These are phyloP conservation scores for Callyntrura guangdongensis DNA, from an alignment of 2,888 invertebrate genomes.

Conservation along the genomic window DNA sequence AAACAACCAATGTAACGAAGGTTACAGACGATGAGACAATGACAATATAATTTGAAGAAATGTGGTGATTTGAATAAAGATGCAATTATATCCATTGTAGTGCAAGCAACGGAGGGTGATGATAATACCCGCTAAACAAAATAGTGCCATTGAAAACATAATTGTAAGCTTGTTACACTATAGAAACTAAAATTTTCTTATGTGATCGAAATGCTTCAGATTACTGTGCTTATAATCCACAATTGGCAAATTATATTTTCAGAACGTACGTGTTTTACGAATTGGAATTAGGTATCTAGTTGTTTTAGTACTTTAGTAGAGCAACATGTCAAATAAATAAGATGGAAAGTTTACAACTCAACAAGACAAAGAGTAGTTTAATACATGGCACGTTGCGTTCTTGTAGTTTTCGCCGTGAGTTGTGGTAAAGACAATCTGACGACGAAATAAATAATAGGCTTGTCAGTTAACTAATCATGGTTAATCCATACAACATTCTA, in stretches of 20 bases:
- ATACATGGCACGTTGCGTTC: neutral
- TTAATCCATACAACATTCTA: neutral
- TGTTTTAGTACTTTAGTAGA: neutral
- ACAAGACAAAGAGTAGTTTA: neutral
- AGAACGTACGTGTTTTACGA: too few species aligned
- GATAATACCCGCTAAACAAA: too few species aligned
- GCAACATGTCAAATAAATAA: neutral
- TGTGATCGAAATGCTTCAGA: too few species aligned
- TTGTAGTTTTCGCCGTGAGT: neutral
- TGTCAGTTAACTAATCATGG: conserved; percentile 23
- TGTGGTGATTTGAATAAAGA: conserved; percentile 60
- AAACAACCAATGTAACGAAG: too few species aligned
- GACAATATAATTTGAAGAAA: neutral
- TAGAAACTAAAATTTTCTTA: too few species aligned
- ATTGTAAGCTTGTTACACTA: too few species aligned
- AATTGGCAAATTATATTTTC: too few species aligned
- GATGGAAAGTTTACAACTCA: conserved; percentile 34
- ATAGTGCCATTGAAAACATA: too few species aligned
- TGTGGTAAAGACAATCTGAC: neutral
- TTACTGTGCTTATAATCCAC: too few species aligned
- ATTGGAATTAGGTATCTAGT: too few species aligned
- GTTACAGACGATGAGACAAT: neutral
- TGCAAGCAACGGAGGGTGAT: neutral
- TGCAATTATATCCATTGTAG: conserved; percentile 59
- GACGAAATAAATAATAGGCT: conserved; percentile 41